phyloP scores from a whole-genome alignment of 2,113 vertebrate genomes.

The Nothobranchius kuhntae region DNA sequence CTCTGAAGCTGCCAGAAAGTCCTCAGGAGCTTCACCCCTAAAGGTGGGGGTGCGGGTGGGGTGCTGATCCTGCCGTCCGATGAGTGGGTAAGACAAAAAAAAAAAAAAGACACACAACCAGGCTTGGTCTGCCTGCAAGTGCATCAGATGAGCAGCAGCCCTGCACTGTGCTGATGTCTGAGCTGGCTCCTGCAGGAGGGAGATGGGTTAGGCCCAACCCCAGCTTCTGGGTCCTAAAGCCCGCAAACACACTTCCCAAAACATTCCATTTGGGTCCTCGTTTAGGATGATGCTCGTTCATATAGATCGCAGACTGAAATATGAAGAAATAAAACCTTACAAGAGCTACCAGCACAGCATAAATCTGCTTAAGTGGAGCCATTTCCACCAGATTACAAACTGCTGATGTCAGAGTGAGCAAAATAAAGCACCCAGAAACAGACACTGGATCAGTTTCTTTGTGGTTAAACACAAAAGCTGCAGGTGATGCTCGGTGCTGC shows the following conservation, averaged over 20 bases:
- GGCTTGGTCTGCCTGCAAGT: slow-evolving; percentile 31
- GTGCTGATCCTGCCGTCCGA: slow-evolving; percentile 10
- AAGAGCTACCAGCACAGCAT: neutral
- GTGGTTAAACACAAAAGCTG: slow-evolving; percentile 53
- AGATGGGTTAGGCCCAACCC: slow-evolving; percentile 45
- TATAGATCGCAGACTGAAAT: no score
- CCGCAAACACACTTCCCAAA: slow-evolving; percentile 17
- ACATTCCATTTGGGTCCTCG: neutral
- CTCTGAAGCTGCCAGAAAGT: slow-evolving; percentile 12
- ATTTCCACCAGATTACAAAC: neutral
- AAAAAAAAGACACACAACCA: slow-evolving; percentile 8
- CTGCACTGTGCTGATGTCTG: slow-evolving; percentile 89
- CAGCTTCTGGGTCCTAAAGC: slow-evolving; percentile 89
- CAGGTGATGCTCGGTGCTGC: slow-evolving; percentile 50
- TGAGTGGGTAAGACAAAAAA: slow-evolving; percentile 10
- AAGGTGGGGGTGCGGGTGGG: neutral
- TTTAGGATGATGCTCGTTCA: no score
- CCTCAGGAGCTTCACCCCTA: neutral
- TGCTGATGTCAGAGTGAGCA: no score
- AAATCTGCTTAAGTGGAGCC: neutral
- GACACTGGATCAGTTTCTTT: slow-evolving; percentile 34
- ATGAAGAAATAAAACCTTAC: no score
- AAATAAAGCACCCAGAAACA: no score
- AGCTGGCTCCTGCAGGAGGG: slow-evolving; percentile 75
- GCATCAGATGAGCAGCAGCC: slow-evolving; percentile 85